Evolutionary conservation across 2,797 vertebrate genomes (phyloP).

Genomic region (Sandelia bainsii): DNA sequence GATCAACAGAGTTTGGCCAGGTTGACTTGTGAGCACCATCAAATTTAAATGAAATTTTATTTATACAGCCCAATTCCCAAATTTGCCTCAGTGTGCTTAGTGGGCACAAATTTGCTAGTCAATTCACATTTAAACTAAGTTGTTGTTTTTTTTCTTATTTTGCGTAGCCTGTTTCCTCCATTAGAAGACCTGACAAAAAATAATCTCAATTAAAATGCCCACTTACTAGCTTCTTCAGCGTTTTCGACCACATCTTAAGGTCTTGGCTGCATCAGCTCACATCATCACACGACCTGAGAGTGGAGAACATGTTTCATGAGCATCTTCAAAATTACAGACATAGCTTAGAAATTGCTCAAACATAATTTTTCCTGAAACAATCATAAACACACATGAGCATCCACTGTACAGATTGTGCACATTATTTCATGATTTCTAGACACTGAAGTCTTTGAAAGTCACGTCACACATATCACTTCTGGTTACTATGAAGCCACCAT

Average conservation of each 20-base stretch:
- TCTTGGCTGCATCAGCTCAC: not conserved
- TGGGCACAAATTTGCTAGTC: no score
- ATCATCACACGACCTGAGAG: not conserved
- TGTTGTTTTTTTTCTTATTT: not conserved
- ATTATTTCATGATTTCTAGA: not conserved
- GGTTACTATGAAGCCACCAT: not conserved
- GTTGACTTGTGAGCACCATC: slow-evolving; percentile 14
- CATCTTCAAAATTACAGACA: not conserved
- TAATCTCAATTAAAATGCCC: not conserved
- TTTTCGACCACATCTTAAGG: not conserved
- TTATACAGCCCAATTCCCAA: no score
- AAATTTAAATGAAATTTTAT: no score
- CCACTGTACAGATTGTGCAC: not conserved
- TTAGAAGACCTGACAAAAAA: no score
- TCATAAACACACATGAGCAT: not conserved
- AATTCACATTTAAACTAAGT: no score
- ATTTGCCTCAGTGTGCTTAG: no score
- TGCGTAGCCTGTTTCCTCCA: not conserved
- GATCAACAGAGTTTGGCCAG: slow-evolving; percentile 45
- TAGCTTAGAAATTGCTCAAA: not conserved
- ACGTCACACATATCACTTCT: not conserved
- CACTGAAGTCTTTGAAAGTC: no score
- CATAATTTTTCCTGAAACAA: not conserved
- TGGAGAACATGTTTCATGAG: not conserved
- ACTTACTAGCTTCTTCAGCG: not conserved